Percentiles rank a stretch among this genome's conserved stretches.
These are phyloP conservation scores for Thalassaphorura encarpata DNA, from an alignment of 1,140 invertebrate species.

Conservation along the genomic window DNA sequence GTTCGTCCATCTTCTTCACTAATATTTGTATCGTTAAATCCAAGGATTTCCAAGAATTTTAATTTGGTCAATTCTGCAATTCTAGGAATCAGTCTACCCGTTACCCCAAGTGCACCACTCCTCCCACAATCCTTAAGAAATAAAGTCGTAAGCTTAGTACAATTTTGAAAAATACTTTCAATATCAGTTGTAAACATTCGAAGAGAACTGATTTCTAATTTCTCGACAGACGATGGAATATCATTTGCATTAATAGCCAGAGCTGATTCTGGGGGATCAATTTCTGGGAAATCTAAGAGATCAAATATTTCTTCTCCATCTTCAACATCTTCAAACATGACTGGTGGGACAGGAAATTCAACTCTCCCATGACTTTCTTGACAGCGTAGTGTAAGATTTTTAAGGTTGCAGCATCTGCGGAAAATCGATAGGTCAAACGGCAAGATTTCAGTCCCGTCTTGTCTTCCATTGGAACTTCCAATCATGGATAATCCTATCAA, in stretches of 20 bases:
- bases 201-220: constrained; percentile 15
- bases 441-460: neutral
- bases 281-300: neutral
- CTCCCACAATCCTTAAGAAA: constrained; percentile 21
- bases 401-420: neutral
- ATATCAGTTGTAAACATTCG: constrained; percentile 17
- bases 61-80: constrained; percentile 14
- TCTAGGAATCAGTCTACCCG: constrained; percentile 9
- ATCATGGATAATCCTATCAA: constrained; percentile 21
- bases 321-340: constrained; percentile 8
- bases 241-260: constrained; percentile 22
- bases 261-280: constrained; percentile 1
- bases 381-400: constrained; percentile 6
- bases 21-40: constrained; percentile 24
- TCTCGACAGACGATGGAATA: constrained; percentile 14
- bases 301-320: neutral
- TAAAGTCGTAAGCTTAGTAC: constrained; percentile 13
- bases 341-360: neutral
- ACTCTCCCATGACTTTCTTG: constrained; percentile 3
- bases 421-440: constrained; percentile 17
- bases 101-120: constrained; percentile 12
- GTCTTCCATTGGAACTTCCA: neutral
- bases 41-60: constrained; percentile 22
- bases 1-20: constrained; percentile 5
- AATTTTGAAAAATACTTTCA: constrained; percentile 10